phyloP scores from a whole-genome alignment of 2,113 vertebrate genomes.

The Eptesicus fuscus region DNA sequence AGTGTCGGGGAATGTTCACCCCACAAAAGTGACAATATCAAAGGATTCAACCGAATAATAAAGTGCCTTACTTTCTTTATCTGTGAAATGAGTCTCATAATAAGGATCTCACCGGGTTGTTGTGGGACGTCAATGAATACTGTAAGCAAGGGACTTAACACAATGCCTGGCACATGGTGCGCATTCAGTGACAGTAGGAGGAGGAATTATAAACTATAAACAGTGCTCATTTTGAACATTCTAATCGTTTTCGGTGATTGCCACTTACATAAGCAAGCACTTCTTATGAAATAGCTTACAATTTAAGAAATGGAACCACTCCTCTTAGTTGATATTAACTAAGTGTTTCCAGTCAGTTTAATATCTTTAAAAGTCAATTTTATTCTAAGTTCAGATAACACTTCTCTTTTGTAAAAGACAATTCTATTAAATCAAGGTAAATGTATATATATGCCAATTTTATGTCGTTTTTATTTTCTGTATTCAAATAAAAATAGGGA shows the following conservation, averaged over 20 bases:
- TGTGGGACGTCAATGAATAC: not conserved
- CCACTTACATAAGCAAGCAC: not conserved
- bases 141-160: not conserved
- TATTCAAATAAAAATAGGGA: not conserved
- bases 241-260: not conserved
- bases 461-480: not conserved
- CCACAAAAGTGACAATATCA: not conserved
- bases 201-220: not conserved
- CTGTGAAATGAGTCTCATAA: not conserved
- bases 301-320: not conserved
- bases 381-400: constrained; percentile 15
- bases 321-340: not conserved
- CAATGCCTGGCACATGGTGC: not conserved
- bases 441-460: not conserved
- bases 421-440: not conserved
- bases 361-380: not conserved
- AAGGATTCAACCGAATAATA: not conserved
- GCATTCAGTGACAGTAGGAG: not conserved
- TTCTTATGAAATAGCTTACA: constrained; percentile 11
- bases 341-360: not conserved
- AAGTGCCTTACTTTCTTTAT: not conserved
- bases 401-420: not conserved
- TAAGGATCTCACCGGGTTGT: not conserved
- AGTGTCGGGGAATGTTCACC: not conserved
- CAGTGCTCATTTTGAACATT: constrained; percentile 6